phyloP scores from a whole-genome alignment of 1,140 invertebrate genomes.

The Drosophila punjabiensis region DNA sequence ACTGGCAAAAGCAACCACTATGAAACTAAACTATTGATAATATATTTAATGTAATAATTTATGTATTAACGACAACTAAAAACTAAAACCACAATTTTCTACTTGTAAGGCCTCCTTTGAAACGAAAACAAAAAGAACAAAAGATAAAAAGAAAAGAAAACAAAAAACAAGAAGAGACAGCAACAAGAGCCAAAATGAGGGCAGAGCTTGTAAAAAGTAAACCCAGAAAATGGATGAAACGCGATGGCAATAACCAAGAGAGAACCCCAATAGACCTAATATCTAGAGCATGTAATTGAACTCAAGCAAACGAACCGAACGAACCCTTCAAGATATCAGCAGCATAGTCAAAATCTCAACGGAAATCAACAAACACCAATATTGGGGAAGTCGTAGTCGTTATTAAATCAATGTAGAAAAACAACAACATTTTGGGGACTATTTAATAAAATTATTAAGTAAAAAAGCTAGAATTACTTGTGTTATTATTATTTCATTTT shows the following conservation, averaged over 20 bases:
- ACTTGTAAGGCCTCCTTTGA: slow-evolving; percentile 61
- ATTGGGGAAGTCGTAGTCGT: slow-evolving; percentile 47
- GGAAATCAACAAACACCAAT: slow-evolving; percentile 50
- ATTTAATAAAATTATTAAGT: slow-evolving; percentile 69
- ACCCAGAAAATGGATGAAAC: slow-evolving; percentile 18
- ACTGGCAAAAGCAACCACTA: slow-evolving; percentile 76
- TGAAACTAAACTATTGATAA: slow-evolving; percentile 79
- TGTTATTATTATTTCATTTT: neutral
- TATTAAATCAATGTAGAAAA: slow-evolving; percentile 63
- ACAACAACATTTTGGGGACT: slow-evolving; percentile 53
- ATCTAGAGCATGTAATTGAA: slow-evolving; percentile 38
- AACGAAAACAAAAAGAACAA: slow-evolving; percentile 14
- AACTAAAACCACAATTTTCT: slow-evolving; percentile 59
- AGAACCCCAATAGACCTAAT: slow-evolving; percentile 45
- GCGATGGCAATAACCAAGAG: slow-evolving; percentile 54
- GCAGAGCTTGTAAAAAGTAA: slow-evolving; percentile 41
- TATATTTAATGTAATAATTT: slow-evolving; percentile 81
- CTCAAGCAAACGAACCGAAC: slow-evolving; percentile 19
- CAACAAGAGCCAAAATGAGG: slow-evolving; percentile 50
- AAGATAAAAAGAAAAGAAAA: slow-evolving; percentile 9
- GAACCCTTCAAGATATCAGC: slow-evolving; percentile 41
- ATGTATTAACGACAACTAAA: slow-evolving; percentile 79
- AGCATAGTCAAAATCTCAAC: slow-evolving; percentile 39
- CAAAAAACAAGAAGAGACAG: slow-evolving; percentile 25
- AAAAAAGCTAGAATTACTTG: slow-evolving; percentile 5